Evolutionary conservation across 2,888 invertebrate genomes (phyloP), one percentile per base, ranked within the genome.

Genomic region (Julus scandinavius): DNA sequence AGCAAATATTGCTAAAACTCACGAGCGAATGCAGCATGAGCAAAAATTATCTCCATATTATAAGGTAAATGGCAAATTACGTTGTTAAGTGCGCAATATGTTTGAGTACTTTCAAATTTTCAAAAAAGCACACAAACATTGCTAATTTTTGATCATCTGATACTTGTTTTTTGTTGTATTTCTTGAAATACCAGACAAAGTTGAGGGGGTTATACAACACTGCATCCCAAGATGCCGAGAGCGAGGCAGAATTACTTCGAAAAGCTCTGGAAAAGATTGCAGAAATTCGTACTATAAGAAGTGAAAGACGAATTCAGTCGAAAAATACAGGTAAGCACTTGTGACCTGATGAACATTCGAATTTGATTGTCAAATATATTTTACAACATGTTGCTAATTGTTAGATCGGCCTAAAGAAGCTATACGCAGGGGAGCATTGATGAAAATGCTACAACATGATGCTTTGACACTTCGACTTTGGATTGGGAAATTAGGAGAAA

Each of bases 401-500:
- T 54, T 40, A 88, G 91, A 91, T 88, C 90, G 91, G 20, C 91
- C 92, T 91, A 97, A 97, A 91, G 97, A 97, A 92, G 97, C 97
- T 0, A 96, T 99, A 90, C 95, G 98, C 9, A 95, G 98, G 90
- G 98, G 98, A 0, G 97, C 98, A 0, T 94, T 98, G 86, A 98
- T 99, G 97, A 97, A 97, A 93, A 97, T 99, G 96, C 93, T 99
- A 88, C 95, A 97, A 89, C 96, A 96, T 90, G 97, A 97, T 38
- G 99, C 98, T 0, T 96, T 96, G 92, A 97, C 98, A 0, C 92
- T 99, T 89, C 99, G 99, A 0, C 93, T 99, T 38, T 99, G 97
- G 94, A 96, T 99, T 87, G 97, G 98, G 4, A 92, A 92, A 89
- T 91, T 92, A 5, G 96, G 92, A 50, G 97, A 97, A 91, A 96